Base-by-base conservation (phyloP, 1,140 invertebrate genomes). In the Drosophila lini region DNA sequence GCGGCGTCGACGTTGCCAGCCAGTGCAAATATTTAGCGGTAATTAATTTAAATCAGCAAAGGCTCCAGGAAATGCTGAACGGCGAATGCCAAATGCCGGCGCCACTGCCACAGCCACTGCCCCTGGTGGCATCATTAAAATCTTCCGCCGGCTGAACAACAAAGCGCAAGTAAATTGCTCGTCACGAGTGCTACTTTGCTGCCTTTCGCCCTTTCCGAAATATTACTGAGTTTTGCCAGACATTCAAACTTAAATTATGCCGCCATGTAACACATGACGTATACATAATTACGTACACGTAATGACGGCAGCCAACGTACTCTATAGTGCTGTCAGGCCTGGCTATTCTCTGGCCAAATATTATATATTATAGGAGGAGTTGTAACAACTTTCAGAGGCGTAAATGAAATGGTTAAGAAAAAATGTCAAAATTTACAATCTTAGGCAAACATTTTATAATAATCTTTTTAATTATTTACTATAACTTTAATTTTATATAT, bases 131-230 rank as follows among this genome's bases (percentile, higher is more conserved):
- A 65, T 89, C 84, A 89, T 89, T 89, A 89, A 89, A 89, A 89
- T 89, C 78, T 89, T 90, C 74, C 84, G 81, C 78, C 55, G 16
- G 45, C 61, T 83, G 84, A 78, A 83, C 83, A 77, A 83, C 84
- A 86, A 86, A 88, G 84, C 80, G 57, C 64, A 48, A 67, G 84
- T 69, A 89, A 88, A 89, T 88, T 88, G 77, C 77, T 83, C 64
- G 74, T 55, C 74, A 68, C 45, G 36, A 61, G 44, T 52, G 58
- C 64, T 70, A 71, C 64, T 85, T 68, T 70, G 36, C 74, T 75
- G 32, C 42, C 50, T 50, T 76, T 57, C 28, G 32, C 34, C 31
- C 34, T 70, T 32, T 16, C 22, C 53, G 1, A 62, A 75, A 64
- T 62, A 41, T 59, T 48, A 47, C 53, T 19, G 40, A 36, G 64